These are phyloP conservation scores for Ecliptopera silaceata DNA, from an alignment of 2,888 invertebrate species.

Conservation along the genomic window DNA sequence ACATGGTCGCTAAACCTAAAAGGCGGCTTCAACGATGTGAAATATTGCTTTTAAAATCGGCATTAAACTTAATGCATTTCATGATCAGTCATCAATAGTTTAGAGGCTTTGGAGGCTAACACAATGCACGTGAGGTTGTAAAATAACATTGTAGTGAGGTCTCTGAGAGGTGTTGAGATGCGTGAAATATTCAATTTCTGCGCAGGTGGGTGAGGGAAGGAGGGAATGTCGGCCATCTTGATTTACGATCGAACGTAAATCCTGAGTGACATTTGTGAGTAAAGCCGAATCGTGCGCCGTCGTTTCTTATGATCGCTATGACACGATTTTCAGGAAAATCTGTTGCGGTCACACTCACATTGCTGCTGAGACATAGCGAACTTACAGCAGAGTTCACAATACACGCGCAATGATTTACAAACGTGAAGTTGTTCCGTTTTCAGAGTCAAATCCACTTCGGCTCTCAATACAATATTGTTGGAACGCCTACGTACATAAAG, in stretches of 20 bases:
- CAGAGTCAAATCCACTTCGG: slow-evolving; percentile 38
- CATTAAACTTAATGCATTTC: slow-evolving; percentile 77
- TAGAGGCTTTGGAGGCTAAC: slow-evolving; percentile 80
- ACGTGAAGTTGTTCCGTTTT: slow-evolving; percentile 38
- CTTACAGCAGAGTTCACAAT: slow-evolving; percentile 32
- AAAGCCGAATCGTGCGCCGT: slow-evolving; percentile 60
- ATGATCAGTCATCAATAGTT: slow-evolving; percentile 81
- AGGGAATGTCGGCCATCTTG: slow-evolving; percentile 74
- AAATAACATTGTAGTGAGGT: slow-evolving; percentile 77
- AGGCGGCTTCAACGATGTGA: slow-evolving; percentile 75
- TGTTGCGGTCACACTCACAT: slow-evolving; percentile 54
- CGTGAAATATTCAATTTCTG: slow-evolving; percentile 82
- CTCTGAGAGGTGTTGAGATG: slow-evolving; percentile 77
- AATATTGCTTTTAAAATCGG: slow-evolving; percentile 80
- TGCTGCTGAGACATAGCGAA: slow-evolving; percentile 40
- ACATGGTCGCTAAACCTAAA: slow-evolving; percentile 68
- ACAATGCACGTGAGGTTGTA: slow-evolving; percentile 73
- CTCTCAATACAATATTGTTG: slow-evolving; percentile 51
- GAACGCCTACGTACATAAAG: slow-evolving; percentile 53
- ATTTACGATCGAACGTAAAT: slow-evolving; percentile 81
- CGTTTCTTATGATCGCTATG: slow-evolving; percentile 54
- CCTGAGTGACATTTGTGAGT: slow-evolving; percentile 79
- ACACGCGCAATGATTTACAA: slow-evolving; percentile 47
- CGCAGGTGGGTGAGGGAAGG: slow-evolving; percentile 64
- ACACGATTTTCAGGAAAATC: slow-evolving; percentile 68